Conservation (phyloP, 1,140 invertebrate genomes). For the Macrotrachela quadricornifera region DNA sequence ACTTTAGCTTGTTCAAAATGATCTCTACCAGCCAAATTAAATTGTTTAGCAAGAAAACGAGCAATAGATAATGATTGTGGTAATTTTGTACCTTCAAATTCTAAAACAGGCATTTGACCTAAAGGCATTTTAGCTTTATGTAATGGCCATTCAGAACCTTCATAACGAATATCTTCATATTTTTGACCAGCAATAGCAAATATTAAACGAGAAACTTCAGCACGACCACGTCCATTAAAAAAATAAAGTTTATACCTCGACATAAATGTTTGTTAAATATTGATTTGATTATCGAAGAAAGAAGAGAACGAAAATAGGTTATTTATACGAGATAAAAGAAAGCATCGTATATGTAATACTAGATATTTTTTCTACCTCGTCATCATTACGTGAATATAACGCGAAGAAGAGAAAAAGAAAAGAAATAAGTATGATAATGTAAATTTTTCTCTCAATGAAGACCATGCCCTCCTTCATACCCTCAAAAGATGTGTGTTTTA, state of each 20-base stretch:
- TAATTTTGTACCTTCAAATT: neutral
- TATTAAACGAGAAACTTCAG: slow-evolving; percentile 11
- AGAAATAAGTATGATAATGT: too few species aligned
- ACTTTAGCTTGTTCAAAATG: neutral
- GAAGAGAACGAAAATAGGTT: too few species aligned
- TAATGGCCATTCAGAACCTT: slow-evolving; percentile 11
- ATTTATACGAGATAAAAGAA: too few species aligned
- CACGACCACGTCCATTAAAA: slow-evolving; percentile 11
- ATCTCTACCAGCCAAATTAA: neutral
- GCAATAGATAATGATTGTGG: neutral
- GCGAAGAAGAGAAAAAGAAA: too few species aligned
- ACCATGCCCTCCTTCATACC: too few species aligned
- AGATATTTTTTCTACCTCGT: too few species aligned
- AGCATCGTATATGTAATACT: too few species aligned
- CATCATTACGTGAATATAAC: too few species aligned
- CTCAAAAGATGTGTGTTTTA: too few species aligned
- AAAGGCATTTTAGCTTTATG: neutral
- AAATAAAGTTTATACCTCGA: slow-evolving; percentile 9
- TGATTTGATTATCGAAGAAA: too few species aligned
- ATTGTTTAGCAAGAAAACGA: neutral
- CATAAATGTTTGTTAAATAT: too few species aligned
- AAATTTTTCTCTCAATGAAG: too few species aligned
- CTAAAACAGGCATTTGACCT: neutral
- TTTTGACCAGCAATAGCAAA: slow-evolving; percentile 10
- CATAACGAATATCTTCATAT: slow-evolving; percentile 13